Evolutionary conservation across 2,888 invertebrate species (phyloP).

Genomic region (Phyto melanocephala): DNA sequence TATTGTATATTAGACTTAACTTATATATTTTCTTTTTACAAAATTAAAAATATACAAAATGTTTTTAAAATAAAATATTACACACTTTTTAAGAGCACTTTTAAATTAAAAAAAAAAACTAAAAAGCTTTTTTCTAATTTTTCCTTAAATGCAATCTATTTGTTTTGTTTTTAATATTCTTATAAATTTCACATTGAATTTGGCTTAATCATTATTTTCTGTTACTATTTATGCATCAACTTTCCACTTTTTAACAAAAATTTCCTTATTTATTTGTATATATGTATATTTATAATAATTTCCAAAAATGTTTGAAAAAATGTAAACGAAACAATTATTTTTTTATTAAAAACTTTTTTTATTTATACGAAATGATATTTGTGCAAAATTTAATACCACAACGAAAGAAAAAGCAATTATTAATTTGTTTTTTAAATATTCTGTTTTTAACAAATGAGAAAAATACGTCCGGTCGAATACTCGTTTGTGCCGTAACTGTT

Average conservation of each 20-base stretch:
- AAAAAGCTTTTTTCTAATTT: not conserved
- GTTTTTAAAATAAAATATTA: not conserved
- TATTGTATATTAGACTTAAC: not conserved
- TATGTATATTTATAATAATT: too few relatives aligned
- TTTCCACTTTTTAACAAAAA: not conserved
- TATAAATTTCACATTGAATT: constrained; percentile 34
- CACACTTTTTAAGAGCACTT: constrained; percentile 46
- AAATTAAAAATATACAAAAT: not conserved
- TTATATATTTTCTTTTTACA: not conserved
- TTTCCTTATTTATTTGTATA: not conserved
- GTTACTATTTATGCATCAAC: not conserved
- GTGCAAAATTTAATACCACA: not conserved
- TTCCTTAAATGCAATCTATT: constrained; percentile 47
- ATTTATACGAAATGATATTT: constrained; percentile 10
- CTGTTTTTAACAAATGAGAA: not conserved
- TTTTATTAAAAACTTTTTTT: too few relatives aligned
- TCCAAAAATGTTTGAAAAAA: constrained; percentile 31
- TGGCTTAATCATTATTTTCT: constrained; percentile 20
- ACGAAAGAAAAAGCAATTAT: not conserved
- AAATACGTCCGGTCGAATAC: constrained; percentile 45
- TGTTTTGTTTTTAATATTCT: constrained; percentile 6
- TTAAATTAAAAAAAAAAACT: constrained; percentile 1
- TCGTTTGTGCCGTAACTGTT: constrained; percentile 57
- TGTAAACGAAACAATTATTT: not conserved
- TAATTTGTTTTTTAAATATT: constrained; percentile 3